These are phyloP conservation scores for Lasioglossum morio DNA, from an alignment of 2,888 invertebrate genomes.

Conservation along the genomic window DNA sequence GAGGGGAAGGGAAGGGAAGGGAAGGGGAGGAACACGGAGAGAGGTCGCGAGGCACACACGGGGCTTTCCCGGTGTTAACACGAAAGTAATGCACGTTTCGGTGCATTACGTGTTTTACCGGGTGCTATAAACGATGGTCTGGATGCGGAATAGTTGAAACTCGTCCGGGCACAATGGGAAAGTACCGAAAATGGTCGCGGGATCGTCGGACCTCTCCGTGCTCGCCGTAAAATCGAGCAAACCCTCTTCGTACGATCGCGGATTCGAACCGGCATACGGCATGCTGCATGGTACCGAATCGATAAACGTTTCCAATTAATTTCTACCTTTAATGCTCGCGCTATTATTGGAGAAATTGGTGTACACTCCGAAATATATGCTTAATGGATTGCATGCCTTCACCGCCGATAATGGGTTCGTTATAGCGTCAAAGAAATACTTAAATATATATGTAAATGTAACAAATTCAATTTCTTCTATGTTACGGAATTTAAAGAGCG, in stretches of 20 bases:
- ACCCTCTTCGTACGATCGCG: constrained; percentile 5
- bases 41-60: not conserved
- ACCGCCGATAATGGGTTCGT: not conserved
- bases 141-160: constrained; percentile 47
- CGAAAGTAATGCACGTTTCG: constrained; percentile 66
- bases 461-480: not conserved
- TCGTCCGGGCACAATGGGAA: constrained; percentile 26
- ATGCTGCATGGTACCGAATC: not conserved
- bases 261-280: not conserved
- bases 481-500: no score
- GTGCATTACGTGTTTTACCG: constrained; percentile 42
- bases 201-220: constrained; percentile 5
- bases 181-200: constrained; percentile 39
- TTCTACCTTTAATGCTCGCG: constrained; percentile 2
- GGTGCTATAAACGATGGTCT: constrained; percentile 38
- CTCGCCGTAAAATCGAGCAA: constrained; percentile 30
- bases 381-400: not conserved
- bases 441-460: not conserved
- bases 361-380: not conserved
- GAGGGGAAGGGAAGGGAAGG: not conserved
- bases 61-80: constrained; percentile 46
- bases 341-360: not conserved
- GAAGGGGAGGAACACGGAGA: not conserved
- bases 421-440: not conserved
- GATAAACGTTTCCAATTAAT: constrained; percentile 36